Evolutionary conservation across 2,797 vertebrate species (phyloP).

Genomic region (Cetoscarus ocellatus): DNA sequence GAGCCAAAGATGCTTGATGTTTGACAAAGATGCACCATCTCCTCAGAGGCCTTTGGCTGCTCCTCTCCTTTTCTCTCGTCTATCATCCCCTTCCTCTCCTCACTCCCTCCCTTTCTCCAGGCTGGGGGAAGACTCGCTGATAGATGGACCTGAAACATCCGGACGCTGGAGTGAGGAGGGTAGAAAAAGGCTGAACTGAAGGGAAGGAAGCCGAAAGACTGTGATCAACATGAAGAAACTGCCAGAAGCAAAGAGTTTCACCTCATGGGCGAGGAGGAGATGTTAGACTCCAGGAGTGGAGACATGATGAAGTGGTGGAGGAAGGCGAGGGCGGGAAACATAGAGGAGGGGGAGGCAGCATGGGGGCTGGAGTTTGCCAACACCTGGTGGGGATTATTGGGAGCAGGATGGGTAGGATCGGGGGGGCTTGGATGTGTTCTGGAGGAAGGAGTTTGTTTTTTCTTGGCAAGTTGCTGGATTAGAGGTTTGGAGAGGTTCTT

Average conservation of each 20-base stretch:
- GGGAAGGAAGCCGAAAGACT: slow-evolving; percentile 34
- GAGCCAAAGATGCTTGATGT: too few species aligned
- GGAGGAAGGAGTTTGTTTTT: slow-evolving; percentile 41
- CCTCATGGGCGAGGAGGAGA: slow-evolving; percentile 3
- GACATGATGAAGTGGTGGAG: slow-evolving; percentile 20
- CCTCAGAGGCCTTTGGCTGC: slow-evolving; percentile 45
- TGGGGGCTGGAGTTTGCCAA: slow-evolving; percentile 33
- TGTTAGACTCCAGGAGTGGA: slow-evolving; percentile 20
- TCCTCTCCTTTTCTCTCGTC: slow-evolving; percentile 50
- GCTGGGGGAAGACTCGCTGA: slow-evolving; percentile 55
- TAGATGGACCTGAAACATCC: slow-evolving; percentile 74
- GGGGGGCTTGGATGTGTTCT: slow-evolving; percentile 24
- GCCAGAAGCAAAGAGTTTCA: slow-evolving; percentile 54
- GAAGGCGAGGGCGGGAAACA: not conserved
- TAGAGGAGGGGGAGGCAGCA: not conserved
- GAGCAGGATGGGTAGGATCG: slow-evolving; percentile 23
- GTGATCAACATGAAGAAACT: slow-evolving; percentile 44
- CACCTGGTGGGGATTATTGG: slow-evolving; percentile 80
- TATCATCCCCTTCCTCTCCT: slow-evolving; percentile 49
- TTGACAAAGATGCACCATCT: slow-evolving; percentile 24
- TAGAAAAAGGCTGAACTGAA: slow-evolving; percentile 24
- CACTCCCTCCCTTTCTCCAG: slow-evolving; percentile 29
- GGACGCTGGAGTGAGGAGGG: slow-evolving; percentile 44
- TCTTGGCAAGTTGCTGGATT: slow-evolving; percentile 61
- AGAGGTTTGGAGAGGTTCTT: slow-evolving; percentile 42